Evolutionary conservation across 2,888 invertebrate genomes (phyloP).

Genomic region (Argyresthia goedartella): DNA sequence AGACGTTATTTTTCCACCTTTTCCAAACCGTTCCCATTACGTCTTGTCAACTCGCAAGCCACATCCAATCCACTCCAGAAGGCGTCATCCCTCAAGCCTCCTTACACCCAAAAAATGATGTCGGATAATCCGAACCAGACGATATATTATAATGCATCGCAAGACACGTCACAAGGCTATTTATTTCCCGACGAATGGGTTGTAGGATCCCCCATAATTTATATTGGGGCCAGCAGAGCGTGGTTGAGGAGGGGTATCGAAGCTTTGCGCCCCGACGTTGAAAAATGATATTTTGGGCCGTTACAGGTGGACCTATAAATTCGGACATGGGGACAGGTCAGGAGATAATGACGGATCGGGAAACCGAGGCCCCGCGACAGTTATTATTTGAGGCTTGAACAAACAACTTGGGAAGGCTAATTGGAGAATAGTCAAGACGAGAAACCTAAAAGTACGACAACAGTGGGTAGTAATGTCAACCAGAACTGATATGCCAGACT

Average conservation of each 20-base stretch:
- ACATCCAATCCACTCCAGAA: no score
- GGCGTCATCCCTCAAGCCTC: no score
- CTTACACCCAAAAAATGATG: slow-evolving; percentile 27
- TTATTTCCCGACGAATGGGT: slow-evolving; percentile 48
- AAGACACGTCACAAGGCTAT: slow-evolving; percentile 54
- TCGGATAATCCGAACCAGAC: slow-evolving; percentile 34
- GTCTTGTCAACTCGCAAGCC: no score
- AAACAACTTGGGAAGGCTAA: no score
- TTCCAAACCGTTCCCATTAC: no score
- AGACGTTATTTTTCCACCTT: no score
- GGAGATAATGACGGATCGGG: neutral
- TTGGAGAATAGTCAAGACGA: no score
- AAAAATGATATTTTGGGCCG: slow-evolving; percentile 44
- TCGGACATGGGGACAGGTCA: neutral
- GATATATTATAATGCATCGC: slow-evolving; percentile 61
- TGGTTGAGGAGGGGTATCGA: slow-evolving; percentile 35
- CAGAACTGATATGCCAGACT: no score
- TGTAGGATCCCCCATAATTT: slow-evolving; percentile 46
- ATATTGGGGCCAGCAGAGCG: slow-evolving; percentile 55
- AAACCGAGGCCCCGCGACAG: no score
- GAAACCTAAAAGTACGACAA: no score
- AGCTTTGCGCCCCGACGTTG: slow-evolving; percentile 44
- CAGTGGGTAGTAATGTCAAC: no score
- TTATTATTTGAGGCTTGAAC: no score
- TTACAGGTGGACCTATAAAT: slow-evolving; percentile 24